Evolutionary conservation across 2,888 invertebrate species (phyloP).

Genomic region (Pomacea canaliculata): DNA sequence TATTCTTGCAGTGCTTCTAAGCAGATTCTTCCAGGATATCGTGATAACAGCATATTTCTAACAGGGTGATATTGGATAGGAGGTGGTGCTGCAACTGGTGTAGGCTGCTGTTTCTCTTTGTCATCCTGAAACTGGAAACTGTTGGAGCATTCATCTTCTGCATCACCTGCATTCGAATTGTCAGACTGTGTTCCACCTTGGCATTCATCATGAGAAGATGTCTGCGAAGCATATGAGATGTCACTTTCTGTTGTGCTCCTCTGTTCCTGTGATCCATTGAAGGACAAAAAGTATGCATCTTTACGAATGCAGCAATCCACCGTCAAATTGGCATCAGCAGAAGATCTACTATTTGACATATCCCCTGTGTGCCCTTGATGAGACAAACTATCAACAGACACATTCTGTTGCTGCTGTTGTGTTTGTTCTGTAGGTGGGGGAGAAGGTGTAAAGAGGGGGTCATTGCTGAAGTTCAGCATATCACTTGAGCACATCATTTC

Average conservation of each 20-base stretch:
- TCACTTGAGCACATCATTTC: constrained; percentile 65
- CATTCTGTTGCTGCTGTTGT: constrained; percentile 35
- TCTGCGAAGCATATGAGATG: constrained; percentile 44
- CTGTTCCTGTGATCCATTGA: constrained; percentile 52
- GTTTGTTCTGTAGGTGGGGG: constrained; percentile 38
- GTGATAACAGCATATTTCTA: constrained; percentile 20
- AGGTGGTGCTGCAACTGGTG: not conserved
- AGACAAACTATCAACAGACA: constrained; percentile 37
- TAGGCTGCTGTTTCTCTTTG: constrained; percentile 1
- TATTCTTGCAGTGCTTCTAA: constrained; percentile 34
- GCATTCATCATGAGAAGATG: constrained; percentile 7
- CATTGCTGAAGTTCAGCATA: constrained; percentile 59
- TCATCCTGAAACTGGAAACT: constrained; percentile 53
- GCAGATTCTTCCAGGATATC: constrained; percentile 31
- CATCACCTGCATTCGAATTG: constrained; percentile 49
- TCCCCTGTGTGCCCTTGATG: constrained; percentile 34
- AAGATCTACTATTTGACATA: constrained; percentile 35
- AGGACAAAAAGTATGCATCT: constrained; percentile 60
- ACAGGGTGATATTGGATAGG: not conserved
- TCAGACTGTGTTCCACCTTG: constrained; percentile 30
- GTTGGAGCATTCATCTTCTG: constrained; percentile 57
- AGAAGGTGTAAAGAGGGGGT: constrained; percentile 63
- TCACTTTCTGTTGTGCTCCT: constrained; percentile 55
- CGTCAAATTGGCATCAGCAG: constrained; percentile 49
- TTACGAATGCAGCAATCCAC: constrained; percentile 58